phyloP scores from a whole-genome alignment of 1,140 invertebrate species.

The Heliconius nattereri region DNA sequence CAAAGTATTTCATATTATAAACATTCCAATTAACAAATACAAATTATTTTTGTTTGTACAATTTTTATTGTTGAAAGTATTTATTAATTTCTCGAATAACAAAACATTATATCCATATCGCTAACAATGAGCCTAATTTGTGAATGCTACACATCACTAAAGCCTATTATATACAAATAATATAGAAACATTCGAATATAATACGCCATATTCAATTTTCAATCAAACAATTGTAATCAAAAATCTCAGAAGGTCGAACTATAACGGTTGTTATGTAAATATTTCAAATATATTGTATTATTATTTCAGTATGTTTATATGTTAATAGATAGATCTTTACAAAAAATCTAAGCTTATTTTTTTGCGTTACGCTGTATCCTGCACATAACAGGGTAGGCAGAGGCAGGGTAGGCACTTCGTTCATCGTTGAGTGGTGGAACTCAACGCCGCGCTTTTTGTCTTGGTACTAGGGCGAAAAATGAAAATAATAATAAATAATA shows the following conservation, averaged over 20 bases:
- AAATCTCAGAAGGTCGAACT: constrained; percentile 2
- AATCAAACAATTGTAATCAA: not conserved
- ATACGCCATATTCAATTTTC: not conserved
- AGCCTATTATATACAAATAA: not conserved
- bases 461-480: too few species aligned
- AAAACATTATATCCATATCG: not conserved
- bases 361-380: too few species aligned
- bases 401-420: too few species aligned
- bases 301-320: not conserved
- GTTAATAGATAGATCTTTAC: not conserved
- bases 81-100: not conserved
- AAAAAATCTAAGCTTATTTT: not conserved
- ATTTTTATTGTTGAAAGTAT: not conserved
- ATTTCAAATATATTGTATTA: not conserved
- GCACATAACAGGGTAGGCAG: too few species aligned
- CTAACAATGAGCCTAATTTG: constrained; percentile 3
- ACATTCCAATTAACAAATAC: too few species aligned
- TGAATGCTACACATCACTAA: not conserved
- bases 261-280: not conserved
- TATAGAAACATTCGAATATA: not conserved
- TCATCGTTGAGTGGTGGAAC: too few species aligned
- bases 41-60: not conserved
- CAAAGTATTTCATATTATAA: too few species aligned
- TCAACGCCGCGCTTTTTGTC: too few species aligned
- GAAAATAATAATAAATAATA: too few species aligned